Evolutionary conservation across 2,888 invertebrate genomes (phyloP).

Genomic region (Nematopogon swammerdamellus): DNA sequence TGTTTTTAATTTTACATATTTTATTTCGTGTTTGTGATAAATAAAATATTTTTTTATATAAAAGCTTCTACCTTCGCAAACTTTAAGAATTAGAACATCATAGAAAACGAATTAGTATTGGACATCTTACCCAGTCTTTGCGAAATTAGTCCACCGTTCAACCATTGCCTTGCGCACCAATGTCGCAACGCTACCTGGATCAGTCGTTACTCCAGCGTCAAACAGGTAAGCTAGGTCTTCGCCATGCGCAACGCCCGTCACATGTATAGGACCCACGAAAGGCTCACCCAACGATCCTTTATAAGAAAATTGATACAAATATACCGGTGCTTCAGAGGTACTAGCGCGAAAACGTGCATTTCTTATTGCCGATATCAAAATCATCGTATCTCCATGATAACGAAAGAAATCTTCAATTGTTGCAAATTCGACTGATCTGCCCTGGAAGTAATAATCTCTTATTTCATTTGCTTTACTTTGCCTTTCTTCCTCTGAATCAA

Average conservation of each 20-base stretch:
- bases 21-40: no score
- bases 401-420: slow-evolving; percentile 21
- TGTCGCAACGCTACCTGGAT: slow-evolving; percentile 16
- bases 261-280: slow-evolving; percentile 23
- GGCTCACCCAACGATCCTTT: slow-evolving; percentile 27
- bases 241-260: slow-evolving; percentile 30
- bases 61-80: no score
- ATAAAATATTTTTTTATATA: no score
- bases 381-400: slow-evolving; percentile 42
- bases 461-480: slow-evolving; percentile 19
- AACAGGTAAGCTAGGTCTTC: slow-evolving; percentile 41
- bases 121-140: slow-evolving; percentile 33
- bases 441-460: slow-evolving; percentile 26
- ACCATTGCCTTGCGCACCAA: slow-evolving; percentile 27
- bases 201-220: slow-evolving; percentile 20
- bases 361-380: slow-evolving; percentile 32
- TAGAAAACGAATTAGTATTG: no score
- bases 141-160: slow-evolving; percentile 43
- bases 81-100: no score
- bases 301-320: slow-evolving; percentile 43
- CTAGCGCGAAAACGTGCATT: slow-evolving; percentile 26
- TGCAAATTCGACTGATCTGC: slow-evolving; percentile 16
- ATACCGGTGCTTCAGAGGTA: slow-evolving; percentile 18
- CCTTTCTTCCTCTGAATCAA: slow-evolving; percentile 21
- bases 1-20: no score